Base-by-base conservation (phyloP, 2,888 invertebrate genomes). In the Oxyscelio sp. region DNA sequence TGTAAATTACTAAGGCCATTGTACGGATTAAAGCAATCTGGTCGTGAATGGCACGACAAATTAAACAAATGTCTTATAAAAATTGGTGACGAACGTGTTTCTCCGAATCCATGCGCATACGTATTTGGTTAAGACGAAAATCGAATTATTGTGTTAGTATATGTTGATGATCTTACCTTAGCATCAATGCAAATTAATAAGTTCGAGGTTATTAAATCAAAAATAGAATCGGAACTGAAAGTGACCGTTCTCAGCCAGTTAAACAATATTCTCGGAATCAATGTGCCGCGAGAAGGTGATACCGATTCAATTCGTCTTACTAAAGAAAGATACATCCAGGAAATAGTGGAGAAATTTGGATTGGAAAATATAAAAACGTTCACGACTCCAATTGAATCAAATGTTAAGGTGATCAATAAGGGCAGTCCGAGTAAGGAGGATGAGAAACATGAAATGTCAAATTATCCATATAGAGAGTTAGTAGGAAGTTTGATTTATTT, bases 331-430 rank as follows among this genome's bases (percentile, higher is more conserved):
- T 40, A 40, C 40, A 5, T 38, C n/a, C 21, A 71, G 11, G 61
- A 83, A 8, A 31, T 81, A n/a, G 17, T 80, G 0, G 50, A 45
- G 38, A 85, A 63, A 70, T 87, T 85, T 13, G 13, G 48, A 8
- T 74, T 73, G 77, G 19, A 65, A 31, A n/a, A 40, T 40, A n/a
- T n/a, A 40, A 40, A 40, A n/a, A 40, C 40, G 2, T 13, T 40
- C 5, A n/a, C 71, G 15, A 86, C 85, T 11, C 82, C 86, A 5
- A 61, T 85, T 0, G 86, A 82, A 19, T 2, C 80, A 22, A 81
- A 71, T 19, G 0, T 43, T 6, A 85, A 85, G 40, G 65, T 87
- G 54, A 58, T 61, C 1, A 68, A 50, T 40, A 65, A 73, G 48
- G 58, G 38, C 11, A 9, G 52, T 17, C 71, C 77, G 4, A 27